A percentile compares a stretch with the other conserved stretches of the same genome.
These are phyloP conservation scores for Chrysemys picta DNA, from an alignment of 2,113 vertebrate genomes.

Conservation along the genomic window DNA sequence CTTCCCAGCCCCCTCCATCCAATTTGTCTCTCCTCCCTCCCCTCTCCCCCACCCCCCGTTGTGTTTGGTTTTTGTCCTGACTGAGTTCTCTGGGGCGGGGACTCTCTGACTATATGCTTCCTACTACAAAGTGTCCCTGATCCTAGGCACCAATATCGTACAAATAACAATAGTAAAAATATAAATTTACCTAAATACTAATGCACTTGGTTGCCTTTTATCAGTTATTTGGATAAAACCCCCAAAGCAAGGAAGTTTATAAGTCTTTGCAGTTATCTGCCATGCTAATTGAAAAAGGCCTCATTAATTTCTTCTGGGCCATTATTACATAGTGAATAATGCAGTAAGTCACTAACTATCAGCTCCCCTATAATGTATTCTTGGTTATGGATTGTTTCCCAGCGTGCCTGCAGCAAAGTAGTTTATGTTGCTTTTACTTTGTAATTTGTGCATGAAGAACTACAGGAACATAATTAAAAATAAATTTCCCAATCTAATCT, in stretches of 20 bases:
- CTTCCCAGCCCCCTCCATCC: neutral
- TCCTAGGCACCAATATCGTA: neutral
- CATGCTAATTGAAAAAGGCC: slow-evolving; percentile 60
- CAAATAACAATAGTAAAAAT: neutral
- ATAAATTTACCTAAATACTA: neutral
- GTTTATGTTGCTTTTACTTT: slow-evolving; percentile 60
- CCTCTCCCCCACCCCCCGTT: neutral
- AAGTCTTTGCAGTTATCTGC: slow-evolving; percentile 49
- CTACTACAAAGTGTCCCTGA: neutral
- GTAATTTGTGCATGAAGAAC: slow-evolving; percentile 68
- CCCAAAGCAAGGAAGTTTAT: slow-evolving; percentile 7
- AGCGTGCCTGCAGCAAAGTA: slow-evolving; percentile 63
- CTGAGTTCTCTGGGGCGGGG: neutral
- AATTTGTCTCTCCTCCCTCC: neutral
- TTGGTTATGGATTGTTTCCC: slow-evolving; percentile 62
- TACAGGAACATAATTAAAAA: slow-evolving; percentile 67
- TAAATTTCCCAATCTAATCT: slow-evolving; percentile 54
- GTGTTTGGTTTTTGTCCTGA: neutral
- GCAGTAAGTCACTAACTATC: slow-evolving; percentile 54
- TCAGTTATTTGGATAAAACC: slow-evolving; percentile 29
- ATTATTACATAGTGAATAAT: slow-evolving; percentile 52
- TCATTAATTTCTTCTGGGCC: slow-evolving; percentile 59
- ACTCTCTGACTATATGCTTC: neutral
- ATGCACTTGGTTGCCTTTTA: slow-evolving; percentile 4
- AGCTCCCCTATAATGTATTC: slow-evolving; percentile 27